A percentile compares a stretch with the other conserved stretches of the same genome.
These are phyloP conservation scores for Gadus macrocephalus DNA, from an alignment of 2,113 vertebrate species.

Conservation along the genomic window DNA sequence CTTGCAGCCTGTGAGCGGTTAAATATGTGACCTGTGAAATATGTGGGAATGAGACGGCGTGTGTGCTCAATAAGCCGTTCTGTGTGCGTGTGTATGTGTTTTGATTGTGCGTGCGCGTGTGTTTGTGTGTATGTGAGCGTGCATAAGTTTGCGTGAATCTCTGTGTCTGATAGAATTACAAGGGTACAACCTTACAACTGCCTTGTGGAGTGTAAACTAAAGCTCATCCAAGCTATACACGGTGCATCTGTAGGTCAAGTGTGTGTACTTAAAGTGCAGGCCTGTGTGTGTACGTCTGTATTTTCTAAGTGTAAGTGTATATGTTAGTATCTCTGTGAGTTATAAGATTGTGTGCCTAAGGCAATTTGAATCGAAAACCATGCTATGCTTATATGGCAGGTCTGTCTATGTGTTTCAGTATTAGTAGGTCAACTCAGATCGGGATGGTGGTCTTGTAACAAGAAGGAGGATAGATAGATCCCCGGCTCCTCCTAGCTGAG, in stretches of 20 bases:
- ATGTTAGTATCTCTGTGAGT: no score
- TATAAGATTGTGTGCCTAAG: no score
- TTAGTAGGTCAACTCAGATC: not conserved
- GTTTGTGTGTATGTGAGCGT: not conserved
- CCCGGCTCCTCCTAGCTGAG: no score
- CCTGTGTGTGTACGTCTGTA: conserved; percentile 1
- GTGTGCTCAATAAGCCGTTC: not conserved
- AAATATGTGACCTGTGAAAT: not conserved
- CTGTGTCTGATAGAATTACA: not conserved
- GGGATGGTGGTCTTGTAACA: no score
- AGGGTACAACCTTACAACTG: conserved; percentile 3
- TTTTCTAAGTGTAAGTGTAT: no score
- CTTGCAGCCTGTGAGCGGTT: not conserved
- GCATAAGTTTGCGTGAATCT: not conserved
- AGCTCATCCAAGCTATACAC: conserved; percentile 8
- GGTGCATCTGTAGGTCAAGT: not conserved
- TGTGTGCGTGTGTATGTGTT: not conserved
- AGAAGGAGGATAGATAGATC: no score
- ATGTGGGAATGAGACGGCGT: not conserved
- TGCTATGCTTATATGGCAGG: not conserved
- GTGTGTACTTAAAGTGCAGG: not conserved
- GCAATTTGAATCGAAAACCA: not conserved
- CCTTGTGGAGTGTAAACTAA: not conserved
- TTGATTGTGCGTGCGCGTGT: not conserved
- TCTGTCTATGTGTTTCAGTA: not conserved